A percentile compares a stretch with the other conserved stretches of the same genome.
Conservation (phyloP, 2,888 invertebrate species). For the Cheilosia vernalis region DNA sequence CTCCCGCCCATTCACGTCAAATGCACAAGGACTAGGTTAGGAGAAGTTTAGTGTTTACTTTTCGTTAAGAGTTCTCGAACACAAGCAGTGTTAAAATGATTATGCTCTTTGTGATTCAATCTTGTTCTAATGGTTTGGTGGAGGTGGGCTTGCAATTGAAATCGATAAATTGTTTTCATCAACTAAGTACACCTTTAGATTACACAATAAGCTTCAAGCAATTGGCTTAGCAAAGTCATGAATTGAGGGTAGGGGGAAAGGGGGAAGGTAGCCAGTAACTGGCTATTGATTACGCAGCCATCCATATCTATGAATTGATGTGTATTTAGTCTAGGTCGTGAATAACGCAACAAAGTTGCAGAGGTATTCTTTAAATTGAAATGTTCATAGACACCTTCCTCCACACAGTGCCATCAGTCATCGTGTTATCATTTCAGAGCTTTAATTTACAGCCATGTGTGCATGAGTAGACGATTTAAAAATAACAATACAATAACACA, state of each 20-base stretch:
- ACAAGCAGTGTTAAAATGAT: conserved; percentile 27
- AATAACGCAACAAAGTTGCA: conserved; percentile 22
- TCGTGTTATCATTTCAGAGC: conserved; percentile 32
- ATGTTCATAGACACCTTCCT: background rate
- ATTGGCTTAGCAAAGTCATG: conserved; percentile 42
- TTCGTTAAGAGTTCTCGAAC: conserved; percentile 9
- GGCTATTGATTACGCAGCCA: conserved; percentile 39
- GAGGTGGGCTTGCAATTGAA: conserved; percentile 36
- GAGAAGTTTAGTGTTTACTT: conserved; percentile 35
- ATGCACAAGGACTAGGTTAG: conserved; percentile 22
- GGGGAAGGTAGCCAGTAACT: background rate
- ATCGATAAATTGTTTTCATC: conserved; percentile 64
- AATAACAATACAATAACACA: conserved; percentile 24
- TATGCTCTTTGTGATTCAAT: conserved; percentile 8
- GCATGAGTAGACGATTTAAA: conserved; percentile 31
- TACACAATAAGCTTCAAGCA: conserved; percentile 62
- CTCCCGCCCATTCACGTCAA: conserved; percentile 53
- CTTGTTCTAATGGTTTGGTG: background rate
- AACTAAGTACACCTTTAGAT: conserved; percentile 54
- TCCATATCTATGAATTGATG: conserved; percentile 4
- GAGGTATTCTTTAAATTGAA: background rate
- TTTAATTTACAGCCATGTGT: conserved; percentile 4
- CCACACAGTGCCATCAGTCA: conserved; percentile 11
- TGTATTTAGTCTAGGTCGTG: conserved; percentile 27
- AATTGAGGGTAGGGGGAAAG: conserved; percentile 8